Base-by-base conservation (phyloP, 1,140 invertebrate species). In the Anadara kagoshimensis region DNA sequence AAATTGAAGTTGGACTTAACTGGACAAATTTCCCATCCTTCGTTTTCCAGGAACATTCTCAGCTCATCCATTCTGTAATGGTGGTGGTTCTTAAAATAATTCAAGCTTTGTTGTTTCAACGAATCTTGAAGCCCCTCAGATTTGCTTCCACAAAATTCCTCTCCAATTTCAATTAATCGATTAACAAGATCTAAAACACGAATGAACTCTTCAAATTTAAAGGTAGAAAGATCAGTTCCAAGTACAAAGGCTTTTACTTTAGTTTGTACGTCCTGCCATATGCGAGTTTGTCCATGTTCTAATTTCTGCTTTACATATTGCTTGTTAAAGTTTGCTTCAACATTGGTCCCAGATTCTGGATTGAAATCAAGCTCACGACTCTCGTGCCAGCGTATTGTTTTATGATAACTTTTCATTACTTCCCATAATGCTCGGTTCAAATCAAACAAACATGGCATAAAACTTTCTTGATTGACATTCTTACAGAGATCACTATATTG, bases 201-300 rank as follows among this genome's bases (percentile, higher is more conserved):
- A 49, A 98, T 94, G 85, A 98, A 98, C 77, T 98, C 96, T 81
- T 99, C 97, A 86, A 98, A 97, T 80, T 97, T 97, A 85, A 95
- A 96, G 61, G 92, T 91, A 3, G 93, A 93, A n/a, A 97, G 87
- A 81, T 96, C 93, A 18, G 93, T 93, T 53, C 93, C 93, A 20
- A 94, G 91, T 20, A 97, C 87, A 79, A 95, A 94, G 36, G 92
- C 92, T 3, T 84, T 81, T 7, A 98, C 94, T 91, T 98, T 98
- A 5, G 94, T 94, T 87, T 98, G 95, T 0, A 98, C 94, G 80
- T 99, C 97, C 77, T 96, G 94, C 97, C 97, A 99, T 61, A 99
- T 93, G 75, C 95, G 91, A 1, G 92, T 90, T 63, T 96, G 90
- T 12, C 97, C 96, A 76, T 94, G 94, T 79, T 96, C 93, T 67